Percentiles rank a stretch among this genome's conserved stretches.
Evolutionary conservation across 2,797 vertebrate species (phyloP).

Genomic region (Helicolenus hilgendorfi): DNA sequence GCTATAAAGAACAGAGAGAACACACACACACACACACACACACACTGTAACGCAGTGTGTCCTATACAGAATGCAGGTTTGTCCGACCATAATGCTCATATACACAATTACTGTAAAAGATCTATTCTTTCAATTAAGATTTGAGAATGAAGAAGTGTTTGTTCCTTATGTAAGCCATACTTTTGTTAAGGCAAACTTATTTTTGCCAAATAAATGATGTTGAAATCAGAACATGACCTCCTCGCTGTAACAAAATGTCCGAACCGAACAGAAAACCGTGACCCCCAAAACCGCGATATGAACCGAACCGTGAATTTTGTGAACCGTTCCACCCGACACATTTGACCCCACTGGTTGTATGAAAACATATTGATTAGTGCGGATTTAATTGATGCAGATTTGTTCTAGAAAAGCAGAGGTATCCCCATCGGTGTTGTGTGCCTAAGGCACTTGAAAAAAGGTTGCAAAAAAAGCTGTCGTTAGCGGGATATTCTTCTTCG

Average conservation of each 20-base stretch:
- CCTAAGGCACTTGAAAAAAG: background rate
- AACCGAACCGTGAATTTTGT: no score
- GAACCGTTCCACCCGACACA: no score
- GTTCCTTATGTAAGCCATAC: no score
- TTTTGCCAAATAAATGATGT: no score
- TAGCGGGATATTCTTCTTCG: background rate
- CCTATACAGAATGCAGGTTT: conserved; percentile 26
- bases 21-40: conserved; percentile 19
- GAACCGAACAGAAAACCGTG: fast-evolving
- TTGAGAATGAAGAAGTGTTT: no score
- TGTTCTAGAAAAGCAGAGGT: background rate
- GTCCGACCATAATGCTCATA: background rate
- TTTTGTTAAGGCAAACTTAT: no score
- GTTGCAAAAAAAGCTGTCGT: background rate
- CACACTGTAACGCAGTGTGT: conserved; percentile 1
- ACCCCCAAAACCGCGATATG: no score
- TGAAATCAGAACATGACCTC: no score
- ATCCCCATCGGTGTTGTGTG: background rate
- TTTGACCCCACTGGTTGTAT: background rate
- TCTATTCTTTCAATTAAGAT: no score
- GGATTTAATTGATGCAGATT: background rate
- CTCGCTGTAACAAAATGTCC: no score
- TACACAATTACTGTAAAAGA: no score
- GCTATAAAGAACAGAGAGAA: conserved; percentile 52
- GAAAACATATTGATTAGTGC: background rate